Base-by-base conservation (phyloP, 23 tunicate genomes). In the Oikopleura dioica region DNA sequence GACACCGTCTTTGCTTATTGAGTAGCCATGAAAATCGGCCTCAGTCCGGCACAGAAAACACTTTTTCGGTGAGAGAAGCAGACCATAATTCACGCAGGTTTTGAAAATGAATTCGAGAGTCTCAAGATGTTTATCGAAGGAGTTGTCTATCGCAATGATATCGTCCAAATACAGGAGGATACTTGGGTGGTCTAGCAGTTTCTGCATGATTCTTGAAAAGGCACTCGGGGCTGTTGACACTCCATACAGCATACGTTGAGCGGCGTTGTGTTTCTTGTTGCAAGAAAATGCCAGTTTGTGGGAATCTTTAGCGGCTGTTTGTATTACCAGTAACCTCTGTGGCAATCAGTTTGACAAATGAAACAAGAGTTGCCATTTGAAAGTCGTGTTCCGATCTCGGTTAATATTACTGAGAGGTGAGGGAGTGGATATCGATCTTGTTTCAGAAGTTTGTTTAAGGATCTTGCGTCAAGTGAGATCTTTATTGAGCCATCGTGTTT, bases 151-250 rank as follows among this genome's bases (percentile, higher is more conserved):
- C 16, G 26, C 26, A 2, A 63, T 12, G 5, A 24, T 2, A 28
- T 63, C 72, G 26, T 63, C 72, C 33, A 63, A 63, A 63, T 63
- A 63, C n/a, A n/a, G n/a, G n/a, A n/a, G n/a, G n/a, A n/a, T n/a
- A n/a, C n/a, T n/a, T n/a, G n/a, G n/a, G 33, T 63, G 32, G 2
- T 28, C 72, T 2, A 63, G 26, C 2, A 63, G 33, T 2, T 63
- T 28, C 33, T 63, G 72, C 72, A 63, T 63, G 2, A 63, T 28
- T 16, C 33, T 23, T 2, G 30, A 21, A 28, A 63, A 63, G 2
- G 30, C 72, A 63, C 30, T 31, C 2, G 72, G 72, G 2, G 72
- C 72, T 16, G 72, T 12, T 2, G 32, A 2, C 5, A 63, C 4
- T 23, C 72, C 72, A 63, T 63, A 63, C 2, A 63, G 72, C 4